Percentiles rank a stretch among this genome's conserved stretches.
phyloP scores from a whole-genome alignment of 2,113 vertebrate species.

The Vireo altiloquus region DNA sequence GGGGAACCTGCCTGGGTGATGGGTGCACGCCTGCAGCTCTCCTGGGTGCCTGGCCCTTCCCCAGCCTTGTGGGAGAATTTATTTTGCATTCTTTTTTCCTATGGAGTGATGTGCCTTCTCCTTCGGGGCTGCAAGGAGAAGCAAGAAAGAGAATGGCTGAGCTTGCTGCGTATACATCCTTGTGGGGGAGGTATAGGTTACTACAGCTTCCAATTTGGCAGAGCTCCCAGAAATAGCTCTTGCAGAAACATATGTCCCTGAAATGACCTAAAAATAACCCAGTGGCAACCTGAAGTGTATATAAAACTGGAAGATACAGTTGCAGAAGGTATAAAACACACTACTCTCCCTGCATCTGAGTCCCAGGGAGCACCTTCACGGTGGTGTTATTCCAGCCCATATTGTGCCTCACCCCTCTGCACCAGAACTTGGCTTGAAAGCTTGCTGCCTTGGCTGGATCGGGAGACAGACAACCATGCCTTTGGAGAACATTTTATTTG shows the following conservation, averaged over 20 bases:
- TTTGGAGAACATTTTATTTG: not conserved
- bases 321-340: not conserved
- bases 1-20: not conserved
- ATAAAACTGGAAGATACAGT: not conserved
- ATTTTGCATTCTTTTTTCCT: not conserved
- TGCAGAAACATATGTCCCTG: constrained; percentile 15
- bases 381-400: not conserved
- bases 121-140: fast-evolving
- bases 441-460: not conserved
- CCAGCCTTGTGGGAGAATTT: not conserved
- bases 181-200: not conserved
- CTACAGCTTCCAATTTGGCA: not conserved
- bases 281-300: not conserved
- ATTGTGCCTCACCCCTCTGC: not conserved
- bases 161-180: not conserved
- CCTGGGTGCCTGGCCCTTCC: not conserved
- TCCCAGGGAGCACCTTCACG: not conserved
- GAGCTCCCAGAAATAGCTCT: constrained; percentile 26
- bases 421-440: not conserved
- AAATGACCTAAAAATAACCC: constrained; percentile 38
- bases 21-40: not conserved
- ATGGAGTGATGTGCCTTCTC: not conserved
- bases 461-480: no score
- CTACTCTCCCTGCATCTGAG: not conserved
- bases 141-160: not conserved